Percentiles rank a stretch among this genome's conserved stretches.
These are phyloP conservation scores for Psittacula echo DNA, from an alignment of 2,797 vertebrate genomes.

Conservation along the genomic window DNA sequence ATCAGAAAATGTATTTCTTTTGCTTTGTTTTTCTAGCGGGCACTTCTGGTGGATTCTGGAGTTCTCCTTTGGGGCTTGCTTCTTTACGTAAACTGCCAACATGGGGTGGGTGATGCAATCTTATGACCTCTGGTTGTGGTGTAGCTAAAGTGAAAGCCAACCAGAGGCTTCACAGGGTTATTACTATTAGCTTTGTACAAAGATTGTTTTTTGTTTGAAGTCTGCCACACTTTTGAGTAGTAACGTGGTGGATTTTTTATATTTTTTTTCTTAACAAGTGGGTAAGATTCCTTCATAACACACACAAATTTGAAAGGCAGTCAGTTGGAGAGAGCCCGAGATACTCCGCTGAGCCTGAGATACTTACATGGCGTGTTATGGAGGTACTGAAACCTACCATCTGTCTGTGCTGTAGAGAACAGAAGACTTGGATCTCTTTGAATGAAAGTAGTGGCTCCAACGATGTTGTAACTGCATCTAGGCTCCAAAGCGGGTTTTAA, in stretches of 20 bases:
- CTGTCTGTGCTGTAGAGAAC: neutral
- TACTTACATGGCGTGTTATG: neutral
- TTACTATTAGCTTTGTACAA: neutral
- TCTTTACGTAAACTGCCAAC: neutral
- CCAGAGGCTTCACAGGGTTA: neutral
- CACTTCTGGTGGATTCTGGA: neutral
- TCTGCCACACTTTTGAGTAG: neutral
- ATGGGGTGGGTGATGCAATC: neutral
- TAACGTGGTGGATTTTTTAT: neutral
- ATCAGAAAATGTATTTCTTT: neutral
- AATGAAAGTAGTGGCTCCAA: conserved; percentile 35
- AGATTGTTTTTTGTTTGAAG: neutral
- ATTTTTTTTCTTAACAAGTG: neutral
- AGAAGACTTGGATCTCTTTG: neutral
- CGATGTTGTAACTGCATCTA: neutral
- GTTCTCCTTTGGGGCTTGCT: neutral
- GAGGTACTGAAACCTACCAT: neutral
- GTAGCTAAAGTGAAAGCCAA: neutral
- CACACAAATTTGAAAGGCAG: neutral
- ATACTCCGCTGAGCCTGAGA: neutral
- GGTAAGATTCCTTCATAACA: neutral
- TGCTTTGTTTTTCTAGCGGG: neutral
- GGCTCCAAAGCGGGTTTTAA: conserved; percentile 5
- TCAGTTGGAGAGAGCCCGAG: neutral
- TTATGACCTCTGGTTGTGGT: neutral